phyloP scores from a whole-genome alignment of 2,888 invertebrate genomes.

The Noctuana brunneofusca region DNA sequence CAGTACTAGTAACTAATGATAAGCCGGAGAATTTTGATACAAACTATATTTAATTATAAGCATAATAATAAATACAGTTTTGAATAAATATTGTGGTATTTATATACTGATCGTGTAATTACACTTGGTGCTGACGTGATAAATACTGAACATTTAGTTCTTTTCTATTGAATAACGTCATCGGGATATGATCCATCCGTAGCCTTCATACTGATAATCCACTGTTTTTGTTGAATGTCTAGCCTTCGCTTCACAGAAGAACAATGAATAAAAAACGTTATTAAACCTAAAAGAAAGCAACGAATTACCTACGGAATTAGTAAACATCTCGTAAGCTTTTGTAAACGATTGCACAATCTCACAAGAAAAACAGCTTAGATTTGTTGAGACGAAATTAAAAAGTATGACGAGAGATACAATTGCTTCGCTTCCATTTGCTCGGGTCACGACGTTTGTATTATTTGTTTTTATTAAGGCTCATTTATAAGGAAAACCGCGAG shows the following conservation, averaged over 20 bases:
- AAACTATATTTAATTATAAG: too few relatives aligned
- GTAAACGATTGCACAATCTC: conserved; percentile 33
- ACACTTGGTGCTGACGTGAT: too few relatives aligned
- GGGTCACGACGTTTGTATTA: conserved; percentile 65
- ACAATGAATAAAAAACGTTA: conserved; percentile 5
- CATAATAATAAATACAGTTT: too few relatives aligned
- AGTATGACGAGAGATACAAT: conserved; percentile 77
- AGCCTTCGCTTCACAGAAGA: not conserved
- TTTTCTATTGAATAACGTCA: too few relatives aligned
- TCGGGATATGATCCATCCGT: too few relatives aligned
- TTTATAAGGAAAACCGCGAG: conserved; percentile 67
- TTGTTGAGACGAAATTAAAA: conserved; percentile 72
- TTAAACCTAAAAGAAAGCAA: conserved; percentile 26
- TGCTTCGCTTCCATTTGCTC: conserved; percentile 69
- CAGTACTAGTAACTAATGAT: too few relatives aligned
- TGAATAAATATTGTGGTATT: too few relatives aligned
- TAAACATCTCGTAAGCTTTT: conserved; percentile 29
- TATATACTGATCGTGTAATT: too few relatives aligned
- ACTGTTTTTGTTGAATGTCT: too few relatives aligned
- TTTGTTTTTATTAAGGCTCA: conserved; percentile 71
- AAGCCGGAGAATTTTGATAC: too few relatives aligned
- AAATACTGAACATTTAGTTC: too few relatives aligned
- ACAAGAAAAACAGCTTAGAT: conserved; percentile 33
- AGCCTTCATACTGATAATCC: too few relatives aligned
- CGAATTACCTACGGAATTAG: conserved; percentile 19